Evolutionary conservation across 1,140 invertebrate genomes (phyloP).

Genomic region (Zophobas morio): DNA sequence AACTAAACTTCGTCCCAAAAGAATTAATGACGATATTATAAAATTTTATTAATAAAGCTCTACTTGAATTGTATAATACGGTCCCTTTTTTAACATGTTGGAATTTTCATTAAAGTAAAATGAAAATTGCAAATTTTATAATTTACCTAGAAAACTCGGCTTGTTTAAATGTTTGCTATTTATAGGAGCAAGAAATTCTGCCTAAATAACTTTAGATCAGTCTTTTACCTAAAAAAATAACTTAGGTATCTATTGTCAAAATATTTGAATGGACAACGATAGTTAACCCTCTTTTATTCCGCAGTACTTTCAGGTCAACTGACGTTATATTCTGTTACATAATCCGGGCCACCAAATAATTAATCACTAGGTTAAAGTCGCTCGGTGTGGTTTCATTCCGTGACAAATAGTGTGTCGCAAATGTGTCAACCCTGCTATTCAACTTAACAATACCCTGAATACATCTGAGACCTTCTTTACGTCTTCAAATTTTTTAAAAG

Average conservation of each 20-base stretch:
- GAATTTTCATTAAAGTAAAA: too few relatives aligned
- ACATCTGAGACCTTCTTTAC: slow-evolving; percentile 56
- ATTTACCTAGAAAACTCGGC: too few relatives aligned
- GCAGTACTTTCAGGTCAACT: slow-evolving; percentile 53
- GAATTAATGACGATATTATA: too few relatives aligned
- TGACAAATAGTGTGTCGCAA: slow-evolving; percentile 62
- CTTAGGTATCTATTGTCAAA: background rate
- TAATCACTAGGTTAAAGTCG: slow-evolving; percentile 55
- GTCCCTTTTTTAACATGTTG: too few relatives aligned
- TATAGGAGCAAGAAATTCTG: too few relatives aligned
- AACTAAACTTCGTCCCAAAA: too few relatives aligned
- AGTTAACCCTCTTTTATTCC: slow-evolving; percentile 59
- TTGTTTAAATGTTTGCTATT: too few relatives aligned
- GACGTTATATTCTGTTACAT: slow-evolving; percentile 54
- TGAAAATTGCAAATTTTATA: too few relatives aligned
- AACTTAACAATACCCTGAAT: slow-evolving; percentile 52
- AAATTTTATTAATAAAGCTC: too few relatives aligned
- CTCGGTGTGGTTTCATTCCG: slow-evolving; percentile 56
- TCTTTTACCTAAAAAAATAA: too few relatives aligned
- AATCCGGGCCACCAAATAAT: slow-evolving; percentile 60
- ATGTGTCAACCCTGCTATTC: slow-evolving; percentile 61
- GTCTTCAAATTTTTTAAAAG: slow-evolving; percentile 55
- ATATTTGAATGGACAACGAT: slow-evolving; percentile 13
- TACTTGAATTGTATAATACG: too few relatives aligned
- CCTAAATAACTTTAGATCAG: too few relatives aligned